Base-by-base conservation (phyloP, 2,113 vertebrate species). In the Abramis brama region DNA sequence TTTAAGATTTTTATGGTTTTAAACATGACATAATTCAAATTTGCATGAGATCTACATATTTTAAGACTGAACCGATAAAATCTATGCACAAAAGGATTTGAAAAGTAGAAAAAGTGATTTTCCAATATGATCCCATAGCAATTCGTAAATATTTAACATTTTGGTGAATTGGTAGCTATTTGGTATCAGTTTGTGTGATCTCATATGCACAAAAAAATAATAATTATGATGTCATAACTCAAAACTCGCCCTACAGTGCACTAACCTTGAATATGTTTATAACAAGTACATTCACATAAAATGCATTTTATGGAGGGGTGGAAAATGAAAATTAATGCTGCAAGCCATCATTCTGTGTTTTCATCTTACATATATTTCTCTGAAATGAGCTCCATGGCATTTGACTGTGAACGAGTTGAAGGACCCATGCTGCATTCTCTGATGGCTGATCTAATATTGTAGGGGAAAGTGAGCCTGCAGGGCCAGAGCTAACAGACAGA, bases 381-480 rank as follows among this genome's bases (percentile, higher is more conserved):
- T 78, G 30, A 75, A 33, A 84, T 50, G 75, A 75, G 80, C 33
- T 79, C 45, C 7, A 39, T 33, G 27, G 23, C 78, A 4, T 86
- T 83, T 75, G 79, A 77, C 64, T 84, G 27, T 85, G 84, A 50
- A 70, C 86, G 52, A 75, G 66, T 80, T 86, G 57, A 80, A 71
- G 43, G 83, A 52, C 43, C 82, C 66, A 73, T 64, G 33, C 77
- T 43, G 39, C 21, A 30, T 68, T 62, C 84, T 88, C 66, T 73
- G 62, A 82, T 45, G 70, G 73, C 89, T 86, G 71, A 85, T 87
- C 77, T 82, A 84, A 89, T 88, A 74, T 84, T 77, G 75, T 78
- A 68, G 17, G 59, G 86, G 47, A 70, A 78, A 89, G 79, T 91
- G 92, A 91, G 88, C 87, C 87, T 87, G 36, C 55, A 83, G 79